Evolutionary conservation across 2,113 vertebrate species (phyloP).

Genomic region (Cervus canadensis): DNA sequence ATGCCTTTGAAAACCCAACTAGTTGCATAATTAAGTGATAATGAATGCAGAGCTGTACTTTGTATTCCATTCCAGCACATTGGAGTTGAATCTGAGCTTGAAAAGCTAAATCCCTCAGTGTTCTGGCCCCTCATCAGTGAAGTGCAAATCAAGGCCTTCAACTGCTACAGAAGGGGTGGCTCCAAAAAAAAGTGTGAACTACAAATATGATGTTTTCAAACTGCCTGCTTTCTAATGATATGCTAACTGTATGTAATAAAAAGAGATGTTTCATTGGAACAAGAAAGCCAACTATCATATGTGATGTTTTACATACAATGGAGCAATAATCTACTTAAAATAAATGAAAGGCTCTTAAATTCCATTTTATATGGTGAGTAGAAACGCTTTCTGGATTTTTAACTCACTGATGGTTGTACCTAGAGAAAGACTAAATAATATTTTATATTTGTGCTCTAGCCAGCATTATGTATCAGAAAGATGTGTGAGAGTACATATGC

Average conservation of each 20-base stretch:
- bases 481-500: background rate
- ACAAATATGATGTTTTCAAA: conserved; percentile 75
- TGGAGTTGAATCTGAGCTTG: conserved; percentile 17
- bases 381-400: background rate
- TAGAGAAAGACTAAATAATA: background rate
- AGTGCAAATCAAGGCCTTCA: conserved; percentile 60
- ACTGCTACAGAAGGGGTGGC: conserved; percentile 58
- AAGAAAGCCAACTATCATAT: conserved; percentile 38
- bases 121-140: conserved; percentile 72
- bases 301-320: background rate
- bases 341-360: background rate
- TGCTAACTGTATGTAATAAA: conserved; percentile 25
- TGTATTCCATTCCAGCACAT: conserved; percentile 77
- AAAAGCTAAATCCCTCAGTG: background rate
- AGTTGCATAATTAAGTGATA: conserved; percentile 77
- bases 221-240: conserved; percentile 55
- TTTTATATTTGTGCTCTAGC: background rate
- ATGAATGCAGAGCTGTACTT: conserved; percentile 69
- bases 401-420: conserved; percentile 19
- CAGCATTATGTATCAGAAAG: background rate
- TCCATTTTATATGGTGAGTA: background rate
- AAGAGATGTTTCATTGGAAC: conserved; percentile 17
- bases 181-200: conserved; percentile 72
- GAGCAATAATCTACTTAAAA: background rate
- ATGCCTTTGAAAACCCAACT: conserved; percentile 62